Percentiles rank a stretch among this genome's conserved stretches.
Evolutionary conservation across 2,797 vertebrate genomes (phyloP).

Genomic region (Pygocentrus nattereri): DNA sequence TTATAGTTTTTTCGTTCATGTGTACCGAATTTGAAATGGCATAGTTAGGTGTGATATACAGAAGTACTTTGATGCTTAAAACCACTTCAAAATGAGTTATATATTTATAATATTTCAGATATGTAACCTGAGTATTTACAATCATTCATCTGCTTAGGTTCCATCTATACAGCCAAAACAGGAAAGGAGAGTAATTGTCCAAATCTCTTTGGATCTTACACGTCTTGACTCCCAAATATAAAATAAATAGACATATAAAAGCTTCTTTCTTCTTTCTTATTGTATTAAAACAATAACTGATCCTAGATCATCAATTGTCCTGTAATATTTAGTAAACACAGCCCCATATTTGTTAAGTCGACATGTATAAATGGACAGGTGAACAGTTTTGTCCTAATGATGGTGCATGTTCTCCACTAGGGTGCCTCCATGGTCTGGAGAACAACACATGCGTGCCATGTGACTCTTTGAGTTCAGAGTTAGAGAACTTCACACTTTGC

Average conservation of each 20-base stretch:
- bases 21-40: too few species aligned
- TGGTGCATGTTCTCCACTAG: conserved; percentile 69
- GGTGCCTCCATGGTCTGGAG: conserved; percentile 85
- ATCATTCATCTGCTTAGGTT: too few species aligned
- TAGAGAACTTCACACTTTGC: conserved; percentile 76
- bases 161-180: neutral
- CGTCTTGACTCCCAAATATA: too few species aligned
- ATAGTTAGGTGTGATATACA: too few species aligned
- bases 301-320: neutral
- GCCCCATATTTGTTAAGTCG: neutral
- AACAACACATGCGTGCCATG: conserved; percentile 89
- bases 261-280: too few species aligned
- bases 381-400: neutral
- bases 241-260: too few species aligned
- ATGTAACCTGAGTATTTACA: too few species aligned
- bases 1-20: too few species aligned
- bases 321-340: neutral
- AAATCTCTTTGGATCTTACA: neutral
- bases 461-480: conserved; percentile 70
- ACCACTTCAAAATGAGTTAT: too few species aligned
- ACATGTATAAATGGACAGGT: neutral
- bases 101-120: too few species aligned
- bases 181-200: neutral
- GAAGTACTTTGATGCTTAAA: too few species aligned
- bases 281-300: too few species aligned